Evolutionary conservation across 1,140 invertebrate genomes (phyloP), one percentile per base, ranked within the genome.

Genomic region (Delia radicum): DNA sequence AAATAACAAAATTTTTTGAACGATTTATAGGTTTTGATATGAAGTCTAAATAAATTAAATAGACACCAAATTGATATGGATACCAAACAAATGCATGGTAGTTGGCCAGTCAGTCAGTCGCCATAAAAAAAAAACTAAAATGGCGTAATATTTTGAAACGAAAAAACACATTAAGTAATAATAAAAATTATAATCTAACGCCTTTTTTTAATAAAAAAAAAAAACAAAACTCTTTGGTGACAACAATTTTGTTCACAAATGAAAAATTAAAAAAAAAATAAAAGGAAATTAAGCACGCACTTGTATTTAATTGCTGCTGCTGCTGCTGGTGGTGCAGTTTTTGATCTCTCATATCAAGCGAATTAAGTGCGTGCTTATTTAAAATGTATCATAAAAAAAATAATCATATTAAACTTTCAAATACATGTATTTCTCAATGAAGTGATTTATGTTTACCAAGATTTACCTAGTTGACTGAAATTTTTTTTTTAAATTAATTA

Each of bases 11-110:
- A 18, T 15, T 8, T 71, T 42, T 71, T 42, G 33, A 71, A 71
- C 67, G 67, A 71, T 71, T 71, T 71, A 71, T 71, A 33, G 67
- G 21, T 42, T 42, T 42, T 42, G 67, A 71, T 71, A 71, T 37
- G 12, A 37, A 33, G 67, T 33, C 67, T 21, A 71, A 71, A 15
- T 29, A 65, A 63, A 63, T 63, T 63, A 63, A 63, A 63, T 63
- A 27, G 12, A 28, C 37, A 42, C 12, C 12, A 42, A 42, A 42
- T 42, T 42, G 37, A 42, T 42, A 42, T 42, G 37, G 37, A 15
- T 15, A 42, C 6, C 37, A 42, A 10, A 8, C 37, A 1, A 42
- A 42, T 42, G 37, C 12, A 5, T 42, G 1, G 7, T 42, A 42
- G 12, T 42, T 42, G n/a, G 62, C 2, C 62, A 63, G 62, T 65